Percentiles rank a stretch among this genome's conserved stretches.
Evolutionary conservation across 2,113 vertebrate species (phyloP).

Genomic region (Caloenas nicobarica): DNA sequence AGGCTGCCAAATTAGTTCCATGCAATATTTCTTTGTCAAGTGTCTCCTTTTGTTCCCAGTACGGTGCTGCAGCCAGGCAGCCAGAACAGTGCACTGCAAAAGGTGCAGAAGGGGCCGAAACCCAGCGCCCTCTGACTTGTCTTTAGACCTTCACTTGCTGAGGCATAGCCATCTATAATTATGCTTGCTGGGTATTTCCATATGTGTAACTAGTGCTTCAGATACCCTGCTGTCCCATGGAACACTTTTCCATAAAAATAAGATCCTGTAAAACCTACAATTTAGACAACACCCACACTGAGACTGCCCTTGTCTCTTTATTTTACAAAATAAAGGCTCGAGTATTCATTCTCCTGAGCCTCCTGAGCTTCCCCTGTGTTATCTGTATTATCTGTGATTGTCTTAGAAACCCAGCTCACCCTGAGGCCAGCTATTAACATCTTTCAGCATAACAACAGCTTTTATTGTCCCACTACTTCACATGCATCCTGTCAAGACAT

Average conservation of each 20-base stretch:
- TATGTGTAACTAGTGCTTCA: neutral
- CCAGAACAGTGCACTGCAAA: neutral
- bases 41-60: neutral
- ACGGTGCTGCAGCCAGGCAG: neutral
- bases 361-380: neutral
- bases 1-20: neutral
- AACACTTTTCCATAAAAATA: neutral
- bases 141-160: neutral
- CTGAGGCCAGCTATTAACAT: constrained; percentile 58
- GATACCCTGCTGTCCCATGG: neutral
- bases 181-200: neutral
- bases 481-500: constrained; percentile 23
- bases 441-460: constrained; percentile 60
- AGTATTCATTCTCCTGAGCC: neutral
- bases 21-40: neutral
- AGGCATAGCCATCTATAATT: neutral
- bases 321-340: constrained; percentile 28
- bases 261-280: neutral
- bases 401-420: constrained; percentile 52
- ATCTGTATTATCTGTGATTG: constrained; percentile 20
- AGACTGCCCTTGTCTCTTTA: neutral
- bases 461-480: constrained; percentile 55
- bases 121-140: neutral
- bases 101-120: neutral
- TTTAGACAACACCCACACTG: neutral